A percentile compares a stretch with the other conserved stretches of the same genome.
phyloP scores from a whole-genome alignment of 2,113 vertebrate species.

The Nestor notabilis region DNA sequence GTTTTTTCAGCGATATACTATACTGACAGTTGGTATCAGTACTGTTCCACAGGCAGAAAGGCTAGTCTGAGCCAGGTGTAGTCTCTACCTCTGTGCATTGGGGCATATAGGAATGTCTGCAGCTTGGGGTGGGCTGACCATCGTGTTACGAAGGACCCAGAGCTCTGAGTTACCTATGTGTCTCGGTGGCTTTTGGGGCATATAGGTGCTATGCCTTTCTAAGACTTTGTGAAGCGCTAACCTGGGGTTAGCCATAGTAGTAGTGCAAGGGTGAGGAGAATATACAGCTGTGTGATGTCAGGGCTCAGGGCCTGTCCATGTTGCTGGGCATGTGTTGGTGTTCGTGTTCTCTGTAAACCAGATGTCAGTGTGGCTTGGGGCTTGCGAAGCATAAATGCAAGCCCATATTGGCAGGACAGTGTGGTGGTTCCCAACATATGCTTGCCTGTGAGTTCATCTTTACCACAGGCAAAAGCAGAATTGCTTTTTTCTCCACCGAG shows the following conservation, averaged over 20 bases:
- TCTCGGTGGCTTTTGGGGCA: background rate
- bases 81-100: background rate
- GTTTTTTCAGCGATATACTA: accelerated
- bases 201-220: accelerated
- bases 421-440: accelerated
- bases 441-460: background rate
- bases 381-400: accelerated
- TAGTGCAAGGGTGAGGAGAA: background rate
- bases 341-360: accelerated
- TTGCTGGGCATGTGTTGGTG: accelerated
- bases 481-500: background rate
- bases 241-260: background rate
- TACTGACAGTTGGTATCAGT: background rate
- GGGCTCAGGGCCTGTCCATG: accelerated
- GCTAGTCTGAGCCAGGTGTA: background rate
- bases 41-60: background rate
- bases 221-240: background rate
- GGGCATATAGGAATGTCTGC: background rate
- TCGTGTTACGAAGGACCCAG: accelerated
- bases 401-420: too few relatives aligned
- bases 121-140: background rate
- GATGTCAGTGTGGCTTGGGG: background rate
- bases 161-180: accelerated
- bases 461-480: background rate
- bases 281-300: background rate